phyloP scores from a whole-genome alignment of 2,888 invertebrate genomes.

The Tenthredo livida region DNA sequence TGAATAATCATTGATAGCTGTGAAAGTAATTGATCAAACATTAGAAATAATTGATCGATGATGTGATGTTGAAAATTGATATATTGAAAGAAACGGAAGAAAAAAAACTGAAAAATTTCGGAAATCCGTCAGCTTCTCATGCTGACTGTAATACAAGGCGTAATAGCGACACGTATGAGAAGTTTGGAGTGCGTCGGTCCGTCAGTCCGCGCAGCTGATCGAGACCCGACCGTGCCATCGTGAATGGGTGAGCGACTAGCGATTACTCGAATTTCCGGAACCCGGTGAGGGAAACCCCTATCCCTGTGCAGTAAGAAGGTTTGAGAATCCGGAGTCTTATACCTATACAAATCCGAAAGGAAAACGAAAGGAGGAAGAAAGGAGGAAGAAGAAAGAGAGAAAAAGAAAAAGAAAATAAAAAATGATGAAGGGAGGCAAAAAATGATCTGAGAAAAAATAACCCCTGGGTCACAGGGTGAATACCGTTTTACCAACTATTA shows the following conservation, averaged over 20 bases:
- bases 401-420: constrained; percentile 53
- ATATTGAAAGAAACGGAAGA: neutral
- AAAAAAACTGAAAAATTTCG: neutral
- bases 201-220: constrained; percentile 38
- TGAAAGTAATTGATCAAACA: neutral
- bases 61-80: neutral
- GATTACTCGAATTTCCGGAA: constrained; percentile 70
- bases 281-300: constrained; percentile 45
- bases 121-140: neutral
- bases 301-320: neutral
- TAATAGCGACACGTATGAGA: neutral
- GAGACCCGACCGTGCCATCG: constrained; percentile 30
- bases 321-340: constrained; percentile 9
- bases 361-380: constrained; percentile 30
- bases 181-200: constrained; percentile 17
- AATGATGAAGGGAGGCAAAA: constrained; percentile 57
- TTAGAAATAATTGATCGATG: neutral
- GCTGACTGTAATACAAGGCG: neutral
- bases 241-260: constrained; percentile 53
- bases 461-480: constrained; percentile 75
- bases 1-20: neutral
- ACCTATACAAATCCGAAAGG: constrained; percentile 50
- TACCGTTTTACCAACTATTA: constrained; percentile 79
- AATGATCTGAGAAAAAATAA: constrained; percentile 60
- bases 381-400: neutral